Evolutionary conservation across 1,140 invertebrate species (phyloP), one percentile per base, ranked within the genome.

Genomic region (Eumeta japonica): DNA sequence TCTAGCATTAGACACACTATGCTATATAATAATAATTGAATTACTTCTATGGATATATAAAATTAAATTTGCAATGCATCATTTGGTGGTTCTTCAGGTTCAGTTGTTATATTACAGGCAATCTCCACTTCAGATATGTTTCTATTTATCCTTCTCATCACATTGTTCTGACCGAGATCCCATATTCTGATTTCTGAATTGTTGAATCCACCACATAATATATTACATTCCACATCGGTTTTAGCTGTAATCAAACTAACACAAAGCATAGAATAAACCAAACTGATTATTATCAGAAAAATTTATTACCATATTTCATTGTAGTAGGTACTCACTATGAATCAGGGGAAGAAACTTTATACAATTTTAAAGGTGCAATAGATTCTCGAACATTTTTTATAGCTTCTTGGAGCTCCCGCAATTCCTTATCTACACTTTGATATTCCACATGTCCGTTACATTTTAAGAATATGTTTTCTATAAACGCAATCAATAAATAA

Each of bases 101-200:
- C 66, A 10, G 56, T 50, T 3, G 59, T 53, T 34, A 68, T 48
- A 45, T 61, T 53, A 40, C 71, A 77, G 3, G 71, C 71, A 3
- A 77, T 39, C 39, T 68, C 62, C 10, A 76, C 45, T 48, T 73
- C 62, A 9, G 75, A 77, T 18, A 77, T 72, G 45, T 77, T 77
- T 19, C 55, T 51, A 43, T 74, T 75, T 0, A 74, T 46, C 32
- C 44, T 53, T 28, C 55, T 52, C 36, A 64, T 67, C 10, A 80
- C 61, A 49, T 79, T 78, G 32, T 81, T 81, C 19, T 81, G 78
- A n/a, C 77, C 78, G 20, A 83, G 76, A 40, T 79, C 79, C 81
- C 81, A 83, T 5, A 83, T 45, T 53, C 81, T 71, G 37, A 83
- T 78, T 59, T 82, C 81, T 3, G 81, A 77, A 41, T 79, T 81